phyloP scores from a whole-genome alignment of 2,888 invertebrate genomes.

The Scrobipalpa costella region DNA sequence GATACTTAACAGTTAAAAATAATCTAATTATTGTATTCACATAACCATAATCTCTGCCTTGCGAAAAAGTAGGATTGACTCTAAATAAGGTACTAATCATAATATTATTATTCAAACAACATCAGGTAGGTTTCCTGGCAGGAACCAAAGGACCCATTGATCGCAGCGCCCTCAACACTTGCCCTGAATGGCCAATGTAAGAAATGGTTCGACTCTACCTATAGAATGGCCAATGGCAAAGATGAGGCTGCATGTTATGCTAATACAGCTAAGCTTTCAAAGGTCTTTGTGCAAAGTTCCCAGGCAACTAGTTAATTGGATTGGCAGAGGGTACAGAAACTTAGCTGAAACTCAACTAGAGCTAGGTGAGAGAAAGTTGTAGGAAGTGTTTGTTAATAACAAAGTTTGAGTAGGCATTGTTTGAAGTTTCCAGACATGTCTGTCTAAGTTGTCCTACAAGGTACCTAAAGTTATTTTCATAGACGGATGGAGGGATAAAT shows the following conservation, averaged over 20 bases:
- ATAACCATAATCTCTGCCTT: no score
- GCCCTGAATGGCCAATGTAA: no score
- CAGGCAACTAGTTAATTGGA: constrained; percentile 11
- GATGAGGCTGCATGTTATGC: background rate
- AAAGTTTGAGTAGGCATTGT: background rate
- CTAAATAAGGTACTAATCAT: no score
- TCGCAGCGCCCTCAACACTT: no score
- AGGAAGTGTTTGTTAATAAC: constrained; percentile 11
- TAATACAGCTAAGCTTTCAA: background rate
- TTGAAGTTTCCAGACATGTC: constrained; percentile 1
- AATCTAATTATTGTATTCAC: no score
- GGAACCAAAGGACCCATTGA: no score
- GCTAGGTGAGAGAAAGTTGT: background rate
- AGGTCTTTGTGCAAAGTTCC: background rate
- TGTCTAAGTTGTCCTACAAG: constrained; percentile 6
- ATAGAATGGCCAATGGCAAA: no score
- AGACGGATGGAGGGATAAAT: no score
- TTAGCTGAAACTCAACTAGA: constrained; percentile 1
- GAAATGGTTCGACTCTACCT: no score
- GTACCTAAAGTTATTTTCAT: background rate
- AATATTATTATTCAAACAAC: no score
- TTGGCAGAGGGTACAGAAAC: background rate
- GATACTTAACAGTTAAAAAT: no score
- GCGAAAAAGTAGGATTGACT: no score
- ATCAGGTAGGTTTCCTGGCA: background rate